A percentile compares a stretch with the other conserved stretches of the same genome.
phyloP scores from a whole-genome alignment of 1,140 invertebrate species.

The Megalonaias nervosa region DNA sequence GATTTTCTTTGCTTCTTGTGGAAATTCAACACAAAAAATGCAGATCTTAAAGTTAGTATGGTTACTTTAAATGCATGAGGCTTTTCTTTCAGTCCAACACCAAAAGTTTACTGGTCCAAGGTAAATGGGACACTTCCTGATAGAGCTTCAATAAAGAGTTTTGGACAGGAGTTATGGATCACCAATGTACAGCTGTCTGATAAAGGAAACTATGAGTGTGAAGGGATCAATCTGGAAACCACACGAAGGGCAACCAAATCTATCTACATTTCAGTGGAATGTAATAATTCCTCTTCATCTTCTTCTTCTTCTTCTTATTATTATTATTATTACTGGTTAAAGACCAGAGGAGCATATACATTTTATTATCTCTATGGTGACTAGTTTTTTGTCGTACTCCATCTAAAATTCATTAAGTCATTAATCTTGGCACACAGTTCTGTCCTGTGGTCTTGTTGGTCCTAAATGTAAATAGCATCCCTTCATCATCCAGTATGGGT shows the following conservation, averaged over 20 bases:
- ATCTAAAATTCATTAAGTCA: not conserved
- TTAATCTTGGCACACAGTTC: too few species aligned
- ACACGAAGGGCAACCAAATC: conserved; percentile 41
- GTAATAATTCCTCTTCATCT: too few species aligned
- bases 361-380: not conserved
- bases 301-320: too few species aligned
- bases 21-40: too few species aligned
- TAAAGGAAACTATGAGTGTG: conserved; percentile 64
- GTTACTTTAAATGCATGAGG: too few species aligned
- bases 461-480: too few species aligned
- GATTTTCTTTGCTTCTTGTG: too few species aligned
- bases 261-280: conserved; percentile 55
- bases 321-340: not conserved
- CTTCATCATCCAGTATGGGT: too few species aligned
- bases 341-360: too few species aligned
- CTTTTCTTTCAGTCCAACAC: conserved; percentile 54
- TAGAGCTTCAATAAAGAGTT: conserved; percentile 45
- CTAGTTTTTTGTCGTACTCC: too few species aligned
- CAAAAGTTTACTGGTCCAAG: conserved; percentile 59
- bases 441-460: too few species aligned
- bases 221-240: conserved; percentile 57
- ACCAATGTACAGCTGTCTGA: conserved; percentile 53
- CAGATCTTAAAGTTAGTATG: too few species aligned
- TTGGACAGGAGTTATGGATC: conserved; percentile 63
- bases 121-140: conserved; percentile 40